Conservation (phyloP, 2,797 vertebrate genomes). For the Crypturellus tataupa region DNA sequence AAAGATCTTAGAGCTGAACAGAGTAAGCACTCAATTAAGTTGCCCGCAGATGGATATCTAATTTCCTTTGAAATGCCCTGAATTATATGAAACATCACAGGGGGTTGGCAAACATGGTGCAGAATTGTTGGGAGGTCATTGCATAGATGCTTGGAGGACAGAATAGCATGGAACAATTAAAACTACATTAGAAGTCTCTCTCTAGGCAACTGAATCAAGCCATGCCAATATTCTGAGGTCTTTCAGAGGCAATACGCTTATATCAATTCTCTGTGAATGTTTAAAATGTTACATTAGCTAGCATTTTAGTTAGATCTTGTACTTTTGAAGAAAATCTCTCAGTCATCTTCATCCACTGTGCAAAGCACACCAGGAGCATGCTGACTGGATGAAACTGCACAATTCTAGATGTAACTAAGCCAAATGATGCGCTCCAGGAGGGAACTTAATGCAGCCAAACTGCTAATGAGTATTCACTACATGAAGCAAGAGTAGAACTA, state of each 20-base stretch:
- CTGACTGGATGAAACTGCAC: not conserved
- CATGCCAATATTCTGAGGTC: not conserved
- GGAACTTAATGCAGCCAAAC: not conserved
- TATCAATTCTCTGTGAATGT: rapidly evolving
- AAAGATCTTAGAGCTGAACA: not conserved
- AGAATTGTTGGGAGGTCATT: not conserved
- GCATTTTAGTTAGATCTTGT: not conserved
- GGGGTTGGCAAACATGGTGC: not conserved
- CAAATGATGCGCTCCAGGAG: not conserved
- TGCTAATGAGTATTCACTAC: not conserved
- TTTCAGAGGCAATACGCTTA: not conserved
- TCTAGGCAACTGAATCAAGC: not conserved
- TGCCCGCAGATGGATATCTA: not conserved
- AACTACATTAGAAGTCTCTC: not conserved
- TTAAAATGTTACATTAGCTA: not conserved
- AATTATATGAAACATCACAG: not conserved
- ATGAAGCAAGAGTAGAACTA: not conserved
- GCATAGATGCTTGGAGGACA: not conserved
- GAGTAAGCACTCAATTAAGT: not conserved
- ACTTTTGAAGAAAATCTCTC: not conserved
- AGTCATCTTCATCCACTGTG: not conserved
- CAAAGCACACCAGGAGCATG: not conserved
- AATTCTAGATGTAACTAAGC: not conserved
- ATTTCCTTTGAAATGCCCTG: not conserved
- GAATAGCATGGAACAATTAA: not conserved